phyloP scores from a whole-genome alignment of 2,113 vertebrate genomes.

The Callocephalon fimbriatum region DNA sequence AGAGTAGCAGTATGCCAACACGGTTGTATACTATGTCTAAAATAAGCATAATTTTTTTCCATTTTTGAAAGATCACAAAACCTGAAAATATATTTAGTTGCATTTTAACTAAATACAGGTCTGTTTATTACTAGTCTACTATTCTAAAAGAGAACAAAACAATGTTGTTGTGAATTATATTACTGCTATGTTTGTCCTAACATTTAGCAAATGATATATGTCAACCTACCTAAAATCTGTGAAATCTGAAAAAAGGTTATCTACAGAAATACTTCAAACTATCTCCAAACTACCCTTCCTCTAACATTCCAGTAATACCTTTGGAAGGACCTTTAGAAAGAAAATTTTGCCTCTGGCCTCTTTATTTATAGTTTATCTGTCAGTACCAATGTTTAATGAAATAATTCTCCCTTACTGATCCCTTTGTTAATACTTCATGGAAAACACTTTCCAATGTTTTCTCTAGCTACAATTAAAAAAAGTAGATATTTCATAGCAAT shows the following conservation, averaged over 20 bases:
- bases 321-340: neutral
- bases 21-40: neutral
- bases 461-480: neutral
- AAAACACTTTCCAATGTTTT: neutral
- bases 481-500: neutral
- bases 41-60: neutral
- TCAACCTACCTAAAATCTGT: neutral
- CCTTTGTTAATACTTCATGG: neutral
- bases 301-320: neutral
- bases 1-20: neutral
- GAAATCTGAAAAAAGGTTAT: neutral
- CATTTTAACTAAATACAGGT: neutral
- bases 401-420: neutral
- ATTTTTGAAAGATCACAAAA: neutral
- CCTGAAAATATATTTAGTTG: neutral
- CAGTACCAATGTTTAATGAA: neutral
- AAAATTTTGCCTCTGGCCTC: neutral
- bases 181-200: neutral
- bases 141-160: neutral
- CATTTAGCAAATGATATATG: neutral
- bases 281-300: neutral
- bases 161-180: neutral
- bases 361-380: neutral
- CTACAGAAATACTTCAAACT: neutral
- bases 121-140: neutral